Percentiles rank a stretch among this genome's conserved stretches.
Evolutionary conservation across 2,888 invertebrate genomes (phyloP).

Genomic region (Agrotis clavis): DNA sequence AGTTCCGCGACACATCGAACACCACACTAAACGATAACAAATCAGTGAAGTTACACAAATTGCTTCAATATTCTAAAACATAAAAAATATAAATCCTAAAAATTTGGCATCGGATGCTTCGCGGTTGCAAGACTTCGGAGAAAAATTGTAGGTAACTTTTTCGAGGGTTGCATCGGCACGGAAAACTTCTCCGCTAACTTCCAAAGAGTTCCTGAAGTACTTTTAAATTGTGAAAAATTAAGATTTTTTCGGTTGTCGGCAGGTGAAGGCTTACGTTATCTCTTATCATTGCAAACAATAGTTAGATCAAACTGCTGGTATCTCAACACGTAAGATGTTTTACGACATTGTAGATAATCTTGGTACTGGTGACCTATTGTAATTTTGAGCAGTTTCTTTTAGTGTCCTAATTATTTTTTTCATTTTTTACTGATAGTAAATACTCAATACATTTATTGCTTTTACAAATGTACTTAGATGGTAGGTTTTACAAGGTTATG

Average conservation of each 20-base stretch:
- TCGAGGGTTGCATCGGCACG: constrained; percentile 60
- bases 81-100: constrained; percentile 39
- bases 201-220: constrained; percentile 49
- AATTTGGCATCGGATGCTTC: constrained; percentile 62
- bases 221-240: constrained; percentile 61
- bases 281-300: constrained; percentile 80
- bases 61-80: constrained; percentile 47
- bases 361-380: constrained; percentile 39
- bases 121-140: constrained; percentile 59
- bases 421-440: no score
- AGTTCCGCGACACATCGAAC: constrained; percentile 84
- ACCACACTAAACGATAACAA: constrained; percentile 70
- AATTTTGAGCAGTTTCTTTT: constrained; percentile 1
- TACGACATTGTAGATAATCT: constrained; percentile 60
- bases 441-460: no score
- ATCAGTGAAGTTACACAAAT: constrained; percentile 63
- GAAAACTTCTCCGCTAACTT: constrained; percentile 55
- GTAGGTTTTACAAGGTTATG: no score
- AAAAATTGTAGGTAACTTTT: constrained; percentile 68
- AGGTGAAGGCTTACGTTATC: constrained; percentile 70
- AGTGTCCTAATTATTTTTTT: background rate
- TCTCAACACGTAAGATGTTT: constrained; percentile 64
- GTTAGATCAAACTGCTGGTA: constrained; percentile 72
- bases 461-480: no score
- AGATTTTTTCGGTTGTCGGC: constrained; percentile 62